These are phyloP conservation scores for Phorcus lineatus DNA, from an alignment of 2,888 invertebrate genomes.

Conservation along the genomic window DNA sequence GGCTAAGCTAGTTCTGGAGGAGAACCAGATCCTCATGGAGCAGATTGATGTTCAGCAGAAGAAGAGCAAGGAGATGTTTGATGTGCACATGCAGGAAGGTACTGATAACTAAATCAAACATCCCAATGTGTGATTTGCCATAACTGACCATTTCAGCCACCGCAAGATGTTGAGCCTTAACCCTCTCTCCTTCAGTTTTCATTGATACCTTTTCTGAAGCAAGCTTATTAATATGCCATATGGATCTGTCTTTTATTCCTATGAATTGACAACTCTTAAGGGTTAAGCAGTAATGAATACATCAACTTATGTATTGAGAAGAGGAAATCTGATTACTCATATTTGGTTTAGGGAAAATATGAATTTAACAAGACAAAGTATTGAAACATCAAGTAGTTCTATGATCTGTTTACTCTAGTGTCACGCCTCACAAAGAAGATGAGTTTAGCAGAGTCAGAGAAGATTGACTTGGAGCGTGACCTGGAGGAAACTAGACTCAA, in stretches of 20 bases:
- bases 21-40: conserved; percentile 74
- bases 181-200: not conserved
- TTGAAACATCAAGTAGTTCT: too few species aligned
- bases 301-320: too few species aligned
- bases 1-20: conserved; percentile 74
- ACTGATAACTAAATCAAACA: conserved; percentile 24
- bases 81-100: conserved; percentile 72
- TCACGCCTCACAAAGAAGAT: conserved; percentile 65
- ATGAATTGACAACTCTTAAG: too few species aligned
- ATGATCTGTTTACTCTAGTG: conserved; percentile 49
- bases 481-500: conserved; percentile 57
- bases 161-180: not conserved
- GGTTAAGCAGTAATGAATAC: too few species aligned
- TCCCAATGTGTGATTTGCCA: not conserved
- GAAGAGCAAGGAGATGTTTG: conserved; percentile 70
- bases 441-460: conserved; percentile 63
- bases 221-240: not conserved
- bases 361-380: not conserved
- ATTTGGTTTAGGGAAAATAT: too few species aligned
- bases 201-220: not conserved
- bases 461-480: conserved; percentile 61
- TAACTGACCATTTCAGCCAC: not conserved
- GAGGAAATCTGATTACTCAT: too few species aligned
- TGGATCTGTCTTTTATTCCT: too few species aligned
- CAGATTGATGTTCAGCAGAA: conserved; percentile 72